Percentiles rank a stretch among this genome's conserved stretches.
These are phyloP conservation scores for Leptinotarsa rubiginosa DNA, from an alignment of 2,888 invertebrate species.

Conservation along the genomic window DNA sequence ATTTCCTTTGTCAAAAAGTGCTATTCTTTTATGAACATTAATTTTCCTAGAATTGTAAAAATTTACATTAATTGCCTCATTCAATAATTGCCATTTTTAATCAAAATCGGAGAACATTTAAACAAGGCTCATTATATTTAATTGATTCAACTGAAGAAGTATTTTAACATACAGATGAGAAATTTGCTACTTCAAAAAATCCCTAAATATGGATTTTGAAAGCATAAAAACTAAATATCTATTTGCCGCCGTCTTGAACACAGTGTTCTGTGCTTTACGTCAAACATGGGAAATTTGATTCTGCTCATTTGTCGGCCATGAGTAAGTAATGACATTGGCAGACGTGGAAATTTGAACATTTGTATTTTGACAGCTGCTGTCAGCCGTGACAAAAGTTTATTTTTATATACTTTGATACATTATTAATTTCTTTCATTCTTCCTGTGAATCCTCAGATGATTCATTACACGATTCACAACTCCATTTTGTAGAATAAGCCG, in stretches of 20 bases:
- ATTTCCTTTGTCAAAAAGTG: too few relatives aligned
- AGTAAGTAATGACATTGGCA: neutral
- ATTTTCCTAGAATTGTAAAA: too few relatives aligned
- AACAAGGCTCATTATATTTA: too few relatives aligned
- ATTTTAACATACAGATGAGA: too few relatives aligned
- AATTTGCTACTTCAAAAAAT: too few relatives aligned
- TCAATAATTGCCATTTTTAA: too few relatives aligned
- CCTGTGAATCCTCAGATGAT: neutral
- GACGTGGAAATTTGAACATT: neutral
- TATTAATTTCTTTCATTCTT: neutral
- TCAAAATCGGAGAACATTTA: too few relatives aligned
- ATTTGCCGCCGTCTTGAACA: neutral
- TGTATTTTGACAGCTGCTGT: neutral
- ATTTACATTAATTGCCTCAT: too few relatives aligned
- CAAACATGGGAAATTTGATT: neutral
- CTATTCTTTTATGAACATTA: too few relatives aligned
- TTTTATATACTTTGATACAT: slow-evolving; percentile 2
- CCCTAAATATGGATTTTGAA: too few relatives aligned
- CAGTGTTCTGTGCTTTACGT: neutral
- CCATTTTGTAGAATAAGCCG: neutral
- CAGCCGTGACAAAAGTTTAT: slow-evolving; percentile 1
- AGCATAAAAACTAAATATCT: too few relatives aligned
- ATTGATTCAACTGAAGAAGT: too few relatives aligned
- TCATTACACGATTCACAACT: neutral
- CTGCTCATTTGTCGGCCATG: neutral